Evolutionary conservation across 2,797 vertebrate species (phyloP).

Genomic region (Monodelphis domestica): DNA sequence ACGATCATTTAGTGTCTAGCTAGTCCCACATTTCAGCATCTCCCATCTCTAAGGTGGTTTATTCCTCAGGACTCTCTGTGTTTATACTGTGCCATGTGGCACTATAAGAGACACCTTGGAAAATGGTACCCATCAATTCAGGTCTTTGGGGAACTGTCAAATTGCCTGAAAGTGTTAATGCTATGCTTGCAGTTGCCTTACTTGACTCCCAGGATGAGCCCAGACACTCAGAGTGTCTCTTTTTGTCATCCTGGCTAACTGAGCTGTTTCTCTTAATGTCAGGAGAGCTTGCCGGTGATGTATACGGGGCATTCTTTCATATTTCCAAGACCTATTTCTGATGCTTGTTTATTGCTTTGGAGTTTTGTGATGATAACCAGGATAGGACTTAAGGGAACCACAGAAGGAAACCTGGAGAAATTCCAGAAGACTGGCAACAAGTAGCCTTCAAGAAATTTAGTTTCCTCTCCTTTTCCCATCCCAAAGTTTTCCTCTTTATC

Average conservation of each 20-base stretch:
- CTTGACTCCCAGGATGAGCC: conserved; percentile 34
- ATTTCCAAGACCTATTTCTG: neutral
- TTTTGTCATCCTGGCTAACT: neutral
- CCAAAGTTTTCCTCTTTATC: neutral
- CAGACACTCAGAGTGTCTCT: neutral
- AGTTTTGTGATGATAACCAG: neutral
- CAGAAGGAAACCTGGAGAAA: neutral
- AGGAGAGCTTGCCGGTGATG: neutral
- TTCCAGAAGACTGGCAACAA: neutral
- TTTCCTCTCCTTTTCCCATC: neutral
- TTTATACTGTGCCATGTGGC: neutral
- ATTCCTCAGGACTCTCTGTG: conserved; percentile 28
- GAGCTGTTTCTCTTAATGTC: neutral
- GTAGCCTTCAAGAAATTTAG: neutral
- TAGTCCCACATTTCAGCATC: conserved; percentile 16
- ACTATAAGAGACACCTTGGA: neutral
- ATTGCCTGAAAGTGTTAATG: conserved; percentile 21
- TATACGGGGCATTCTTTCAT: neutral
- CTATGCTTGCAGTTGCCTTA: conserved; percentile 37
- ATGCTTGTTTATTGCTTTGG: neutral
- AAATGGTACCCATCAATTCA: conserved; percentile 39
- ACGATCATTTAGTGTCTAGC: neutral
- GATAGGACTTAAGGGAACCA: neutral
- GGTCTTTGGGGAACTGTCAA: neutral
- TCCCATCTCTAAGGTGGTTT: neutral